phyloP scores from a whole-genome alignment of 2,797 vertebrate genomes.

The Sarcophilus harrisii region DNA sequence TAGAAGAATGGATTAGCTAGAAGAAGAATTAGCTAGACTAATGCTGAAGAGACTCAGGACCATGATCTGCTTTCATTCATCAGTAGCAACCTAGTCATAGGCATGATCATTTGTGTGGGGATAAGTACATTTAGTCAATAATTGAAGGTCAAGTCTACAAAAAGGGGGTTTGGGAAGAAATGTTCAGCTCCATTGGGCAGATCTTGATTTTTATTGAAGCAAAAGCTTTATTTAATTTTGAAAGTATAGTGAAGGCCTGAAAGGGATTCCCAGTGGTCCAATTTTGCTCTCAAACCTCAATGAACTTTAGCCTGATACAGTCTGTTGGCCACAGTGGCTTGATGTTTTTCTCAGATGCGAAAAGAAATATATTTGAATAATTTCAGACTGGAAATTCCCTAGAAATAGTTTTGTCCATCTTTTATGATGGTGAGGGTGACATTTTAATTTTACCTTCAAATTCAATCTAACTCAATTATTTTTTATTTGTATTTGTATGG shows the following conservation, averaged over 20 bases:
- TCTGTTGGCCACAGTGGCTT: background rate
- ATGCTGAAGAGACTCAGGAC: background rate
- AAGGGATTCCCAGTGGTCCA: background rate
- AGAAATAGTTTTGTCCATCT: background rate
- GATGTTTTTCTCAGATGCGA: background rate
- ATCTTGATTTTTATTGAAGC: background rate
- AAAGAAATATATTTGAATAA: background rate
- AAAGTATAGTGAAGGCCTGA: background rate
- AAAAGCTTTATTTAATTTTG: background rate
- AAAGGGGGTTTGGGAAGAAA: background rate
- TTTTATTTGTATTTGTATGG: background rate
- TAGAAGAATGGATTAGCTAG: background rate
- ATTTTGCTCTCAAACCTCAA: background rate
- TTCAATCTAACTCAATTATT: background rate
- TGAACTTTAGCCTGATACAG: background rate
- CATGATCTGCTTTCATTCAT: background rate
- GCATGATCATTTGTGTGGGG: background rate
- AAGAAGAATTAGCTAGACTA: background rate
- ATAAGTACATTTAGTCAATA: background rate
- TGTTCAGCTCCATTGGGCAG: background rate
- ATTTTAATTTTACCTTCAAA: background rate
- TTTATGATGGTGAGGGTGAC: background rate
- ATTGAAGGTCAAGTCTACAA: background rate
- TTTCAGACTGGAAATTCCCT: background rate
- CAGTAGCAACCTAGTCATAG: background rate